These are phyloP conservation scores for Bolinopsis microptera DNA, from an alignment of 37 sponge, comb jelly and placozoan genomes.

Conservation along the genomic window DNA sequence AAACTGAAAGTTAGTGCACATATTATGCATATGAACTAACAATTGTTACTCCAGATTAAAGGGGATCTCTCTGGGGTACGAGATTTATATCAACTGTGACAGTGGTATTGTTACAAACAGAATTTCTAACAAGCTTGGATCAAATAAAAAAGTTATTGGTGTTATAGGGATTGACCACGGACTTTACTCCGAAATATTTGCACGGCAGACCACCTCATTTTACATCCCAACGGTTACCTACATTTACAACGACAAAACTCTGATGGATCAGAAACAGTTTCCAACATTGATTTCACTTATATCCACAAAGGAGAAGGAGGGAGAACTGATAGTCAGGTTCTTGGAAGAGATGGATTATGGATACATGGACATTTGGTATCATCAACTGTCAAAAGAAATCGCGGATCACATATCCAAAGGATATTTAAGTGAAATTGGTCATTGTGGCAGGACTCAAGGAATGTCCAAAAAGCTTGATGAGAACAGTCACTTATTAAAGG, in stretches of 20 bases:
- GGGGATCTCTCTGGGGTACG: slow-evolving; percentile 66
- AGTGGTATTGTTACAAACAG: background rate
- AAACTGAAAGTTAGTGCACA: too few relatives aligned
- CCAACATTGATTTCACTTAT: slow-evolving; percentile 4
- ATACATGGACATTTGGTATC: slow-evolving; percentile 61
- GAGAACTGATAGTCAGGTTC: background rate
- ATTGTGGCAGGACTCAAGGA: background rate
- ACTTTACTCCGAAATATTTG: background rate
- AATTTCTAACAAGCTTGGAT: background rate
- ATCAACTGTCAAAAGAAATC: background rate
- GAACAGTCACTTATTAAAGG: background rate
- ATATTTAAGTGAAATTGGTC: background rate
- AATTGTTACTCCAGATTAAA: too few relatives aligned
- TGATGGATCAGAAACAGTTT: background rate
- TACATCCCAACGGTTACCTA: background rate
- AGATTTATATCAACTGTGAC: background rate
- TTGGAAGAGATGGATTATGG: background rate
- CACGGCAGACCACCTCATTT: background rate
- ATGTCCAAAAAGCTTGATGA: background rate
- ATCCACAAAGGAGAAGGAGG: background rate
- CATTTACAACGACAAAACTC: slow-evolving; percentile 7
- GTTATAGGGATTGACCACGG: background rate
- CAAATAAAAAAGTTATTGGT: background rate
- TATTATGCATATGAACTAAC: too few relatives aligned
- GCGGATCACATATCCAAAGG: background rate